Percentiles rank a stretch among this genome's conserved stretches.
These are phyloP conservation scores for Tylochromis polylepis DNA, from an alignment of 2,113 vertebrate species.

Conservation along the genomic window DNA sequence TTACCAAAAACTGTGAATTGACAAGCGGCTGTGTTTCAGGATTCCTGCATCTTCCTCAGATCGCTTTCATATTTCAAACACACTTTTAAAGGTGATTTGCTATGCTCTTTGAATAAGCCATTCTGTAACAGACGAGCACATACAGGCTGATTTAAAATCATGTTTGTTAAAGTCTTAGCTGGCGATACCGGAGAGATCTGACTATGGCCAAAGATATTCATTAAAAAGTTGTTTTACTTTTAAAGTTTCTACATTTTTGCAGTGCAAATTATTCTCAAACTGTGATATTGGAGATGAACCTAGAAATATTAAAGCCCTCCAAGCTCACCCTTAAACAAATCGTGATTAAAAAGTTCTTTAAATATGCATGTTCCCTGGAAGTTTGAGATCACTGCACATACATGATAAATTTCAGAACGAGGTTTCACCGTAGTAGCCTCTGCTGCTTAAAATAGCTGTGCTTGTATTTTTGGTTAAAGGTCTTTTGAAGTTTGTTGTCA, in stretches of 20 bases:
- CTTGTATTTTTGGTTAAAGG: conserved; percentile 9
- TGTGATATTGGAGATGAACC: background rate
- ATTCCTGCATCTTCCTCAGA: background rate
- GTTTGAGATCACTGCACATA: background rate
- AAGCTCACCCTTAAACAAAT: background rate
- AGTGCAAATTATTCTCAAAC: background rate
- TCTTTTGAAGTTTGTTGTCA: conserved; percentile 34
- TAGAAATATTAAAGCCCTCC: background rate
- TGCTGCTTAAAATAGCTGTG: conserved; percentile 26
- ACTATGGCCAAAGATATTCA: background rate
- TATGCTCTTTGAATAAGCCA: background rate
- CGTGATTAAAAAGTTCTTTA: background rate
- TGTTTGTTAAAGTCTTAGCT: background rate
- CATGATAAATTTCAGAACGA: background rate
- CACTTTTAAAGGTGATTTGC: background rate
- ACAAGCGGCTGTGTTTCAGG: background rate
- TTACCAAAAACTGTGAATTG: background rate
- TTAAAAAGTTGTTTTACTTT: background rate
- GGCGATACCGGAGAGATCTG: background rate
- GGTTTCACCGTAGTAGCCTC: background rate
- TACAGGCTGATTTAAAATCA: background rate
- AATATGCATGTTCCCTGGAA: background rate
- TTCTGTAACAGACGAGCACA: background rate
- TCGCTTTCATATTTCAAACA: background rate
- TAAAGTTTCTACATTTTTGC: background rate